A percentile compares a stretch with the other conserved stretches of the same genome.
Conservation (phyloP, 2,888 invertebrate species). For the Cremastobaeus sp. region DNA sequence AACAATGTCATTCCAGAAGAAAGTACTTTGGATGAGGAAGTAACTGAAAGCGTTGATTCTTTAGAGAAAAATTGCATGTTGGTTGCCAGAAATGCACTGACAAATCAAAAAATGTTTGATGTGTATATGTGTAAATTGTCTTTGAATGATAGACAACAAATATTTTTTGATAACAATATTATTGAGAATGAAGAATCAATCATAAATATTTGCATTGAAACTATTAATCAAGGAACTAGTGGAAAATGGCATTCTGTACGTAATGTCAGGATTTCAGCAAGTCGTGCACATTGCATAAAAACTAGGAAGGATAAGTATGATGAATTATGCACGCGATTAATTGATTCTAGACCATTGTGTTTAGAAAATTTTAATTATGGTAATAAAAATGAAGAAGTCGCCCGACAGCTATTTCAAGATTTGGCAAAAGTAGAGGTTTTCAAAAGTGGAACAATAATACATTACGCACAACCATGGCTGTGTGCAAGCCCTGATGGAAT, state of each 20-base stretch:
- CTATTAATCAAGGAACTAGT: slow-evolving; percentile 17
- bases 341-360: slow-evolving; percentile 11
- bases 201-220: slow-evolving; percentile 16
- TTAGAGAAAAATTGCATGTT: slow-evolving; percentile 1
- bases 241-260: slow-evolving; percentile 23
- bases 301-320: slow-evolving; percentile 14
- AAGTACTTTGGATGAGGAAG: too few relatives aligned
- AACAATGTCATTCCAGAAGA: slow-evolving; percentile 14
- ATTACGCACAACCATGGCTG: too few relatives aligned
- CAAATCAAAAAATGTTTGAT: slow-evolving; percentile 15
- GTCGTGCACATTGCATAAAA: slow-evolving; percentile 27
- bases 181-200: slow-evolving; percentile 7
- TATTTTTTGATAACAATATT: slow-evolving; percentile 21
- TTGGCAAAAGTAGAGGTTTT: slow-evolving; percentile 8
- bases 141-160: neutral
- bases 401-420: slow-evolving; percentile 1
- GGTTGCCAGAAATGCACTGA: neutral
- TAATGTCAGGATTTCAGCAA: slow-evolving; percentile 17
- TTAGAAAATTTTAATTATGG: slow-evolving; percentile 12
- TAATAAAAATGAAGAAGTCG: slow-evolving; percentile 20
- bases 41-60: too few relatives aligned
- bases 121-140: neutral
- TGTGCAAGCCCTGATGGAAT: slow-evolving; percentile 25
- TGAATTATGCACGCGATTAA: slow-evolving; percentile 3
- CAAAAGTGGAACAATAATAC: too few relatives aligned